These are phyloP conservation scores for Polymixis flavicincta DNA, from an alignment of 2,888 invertebrate species.

Conservation along the genomic window DNA sequence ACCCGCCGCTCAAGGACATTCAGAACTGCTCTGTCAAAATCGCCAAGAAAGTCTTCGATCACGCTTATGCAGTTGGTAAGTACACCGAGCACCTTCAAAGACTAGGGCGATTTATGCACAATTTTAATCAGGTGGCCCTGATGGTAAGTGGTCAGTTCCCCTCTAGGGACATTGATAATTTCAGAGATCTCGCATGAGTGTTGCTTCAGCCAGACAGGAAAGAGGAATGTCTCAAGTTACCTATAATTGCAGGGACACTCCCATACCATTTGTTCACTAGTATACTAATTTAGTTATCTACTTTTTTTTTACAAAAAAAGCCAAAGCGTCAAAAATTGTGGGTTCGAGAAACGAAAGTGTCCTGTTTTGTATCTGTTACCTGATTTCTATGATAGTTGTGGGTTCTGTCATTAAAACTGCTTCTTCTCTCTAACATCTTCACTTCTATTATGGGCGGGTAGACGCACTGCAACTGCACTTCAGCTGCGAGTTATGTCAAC, in stretches of 20 bases:
- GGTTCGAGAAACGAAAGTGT: not conserved
- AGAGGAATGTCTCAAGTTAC: no score
- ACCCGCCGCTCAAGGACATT: constrained; percentile 96
- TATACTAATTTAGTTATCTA: no score
- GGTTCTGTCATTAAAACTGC: not conserved
- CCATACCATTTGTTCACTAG: no score
- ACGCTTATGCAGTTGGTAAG: constrained; percentile 94
- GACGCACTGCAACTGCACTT: not conserved
- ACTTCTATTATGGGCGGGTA: no score
- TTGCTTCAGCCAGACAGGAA: no score
- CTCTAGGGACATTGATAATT: no score
- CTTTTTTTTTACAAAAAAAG: no score
- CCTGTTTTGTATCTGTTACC: not conserved
- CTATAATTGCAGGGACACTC: no score
- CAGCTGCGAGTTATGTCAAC: not conserved
- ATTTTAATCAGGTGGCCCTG: not conserved
- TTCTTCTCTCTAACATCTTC: not conserved
- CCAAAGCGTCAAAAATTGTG: not conserved
- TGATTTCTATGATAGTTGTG: no score
- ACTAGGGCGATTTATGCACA: no score
- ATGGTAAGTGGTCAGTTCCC: no score
- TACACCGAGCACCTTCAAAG: not conserved
- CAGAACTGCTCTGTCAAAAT: constrained; percentile 96
- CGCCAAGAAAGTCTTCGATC: constrained; percentile 95
- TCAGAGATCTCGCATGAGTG: no score